Evolutionary conservation across 2,888 invertebrate genomes (phyloP), one percentile per base, ranked within the genome.

Genomic region (Iselma pallidipennis): DNA sequence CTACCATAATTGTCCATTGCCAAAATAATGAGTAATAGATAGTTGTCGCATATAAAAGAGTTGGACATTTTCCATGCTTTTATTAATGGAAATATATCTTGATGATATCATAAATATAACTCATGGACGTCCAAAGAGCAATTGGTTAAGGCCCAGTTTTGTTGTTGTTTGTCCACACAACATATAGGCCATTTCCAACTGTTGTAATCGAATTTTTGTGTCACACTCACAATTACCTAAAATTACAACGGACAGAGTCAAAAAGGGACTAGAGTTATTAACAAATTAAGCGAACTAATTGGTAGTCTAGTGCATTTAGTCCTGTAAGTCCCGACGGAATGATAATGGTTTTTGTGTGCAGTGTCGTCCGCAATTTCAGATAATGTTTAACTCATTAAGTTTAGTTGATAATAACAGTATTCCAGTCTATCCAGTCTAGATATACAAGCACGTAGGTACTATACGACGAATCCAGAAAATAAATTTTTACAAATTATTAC

Each of bases 301-400:
- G 66, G 61, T 61, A 56, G 56, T 61, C 59, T 55, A 59, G 62
- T 67, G 66, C 66, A 67, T 65, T 66, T 59, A 54, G 57, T 59
- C 48, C 19, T 7, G n/a, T 16, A 14, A n/a, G 37, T 61, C 60
- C 49, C 56, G 7, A 29, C 60, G 60, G 63, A 67, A 58, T 33
- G 54, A 61, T 65, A 67, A 67, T 65, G 62, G 61, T 63, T 65
- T 63, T 65, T 65, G 65, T 65, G 65, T 65, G 63, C 66, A 61
- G 33, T 45, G 33, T 49, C 58, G 49, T 50, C 66, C 57, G 61
- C 63, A 64, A 49, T 60, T 62, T 45, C 51, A 63, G 61, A 66
- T 66, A 66, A 63, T 64, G 63, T 63, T 63, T 54, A 61, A 59
- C 57, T 64, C 63, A 64, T 66, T 66, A 64, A 66, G 55, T 64